phyloP scores from a whole-genome alignment of 2,888 invertebrate genomes.

The Philopedon plagiatum region DNA sequence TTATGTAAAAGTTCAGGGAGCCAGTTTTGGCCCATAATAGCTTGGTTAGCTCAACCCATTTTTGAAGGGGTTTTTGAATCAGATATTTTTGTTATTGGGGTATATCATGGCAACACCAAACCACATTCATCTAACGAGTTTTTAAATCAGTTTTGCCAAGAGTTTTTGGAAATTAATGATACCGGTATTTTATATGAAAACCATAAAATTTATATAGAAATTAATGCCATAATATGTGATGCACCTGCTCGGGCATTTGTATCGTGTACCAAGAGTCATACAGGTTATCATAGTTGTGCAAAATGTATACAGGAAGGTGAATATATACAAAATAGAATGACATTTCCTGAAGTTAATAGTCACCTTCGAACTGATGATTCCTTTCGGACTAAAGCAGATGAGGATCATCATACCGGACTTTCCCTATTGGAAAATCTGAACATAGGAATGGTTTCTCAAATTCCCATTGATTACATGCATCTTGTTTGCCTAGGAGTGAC shows the following conservation, averaged over 20 bases:
- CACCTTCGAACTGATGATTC: conserved; percentile 23
- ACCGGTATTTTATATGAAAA: neutral
- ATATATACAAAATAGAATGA: conserved; percentile 23
- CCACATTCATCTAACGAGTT: conserved; percentile 2
- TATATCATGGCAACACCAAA: conserved; percentile 5
- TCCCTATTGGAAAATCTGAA: conserved; percentile 18
- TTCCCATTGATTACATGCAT: conserved; percentile 22
- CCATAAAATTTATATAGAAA: neutral
- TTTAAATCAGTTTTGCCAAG: neutral
- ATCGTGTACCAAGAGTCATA: conserved; percentile 50
- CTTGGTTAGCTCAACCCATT: conserved; percentile 1
- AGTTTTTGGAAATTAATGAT: neutral
- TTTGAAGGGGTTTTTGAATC: conserved; percentile 4
- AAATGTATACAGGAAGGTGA: conserved; percentile 54
- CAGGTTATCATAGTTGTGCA: conserved; percentile 54
- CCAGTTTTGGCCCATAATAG: conserved; percentile 56
- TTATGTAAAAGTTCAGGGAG: conserved; percentile 52
- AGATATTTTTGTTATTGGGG: conserved; percentile 9
- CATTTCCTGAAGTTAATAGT: conserved; percentile 6
- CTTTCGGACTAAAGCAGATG: conserved; percentile 9
- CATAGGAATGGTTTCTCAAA: conserved; percentile 20
- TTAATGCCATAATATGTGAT: conserved; percentile 51
- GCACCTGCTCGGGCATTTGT: conserved; percentile 55
- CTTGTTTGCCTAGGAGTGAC: conserved; percentile 26
- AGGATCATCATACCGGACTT: conserved; percentile 15